Evolutionary conservation across 1,140 invertebrate genomes (phyloP).

Genomic region (Probaryconus sp.): DNA sequence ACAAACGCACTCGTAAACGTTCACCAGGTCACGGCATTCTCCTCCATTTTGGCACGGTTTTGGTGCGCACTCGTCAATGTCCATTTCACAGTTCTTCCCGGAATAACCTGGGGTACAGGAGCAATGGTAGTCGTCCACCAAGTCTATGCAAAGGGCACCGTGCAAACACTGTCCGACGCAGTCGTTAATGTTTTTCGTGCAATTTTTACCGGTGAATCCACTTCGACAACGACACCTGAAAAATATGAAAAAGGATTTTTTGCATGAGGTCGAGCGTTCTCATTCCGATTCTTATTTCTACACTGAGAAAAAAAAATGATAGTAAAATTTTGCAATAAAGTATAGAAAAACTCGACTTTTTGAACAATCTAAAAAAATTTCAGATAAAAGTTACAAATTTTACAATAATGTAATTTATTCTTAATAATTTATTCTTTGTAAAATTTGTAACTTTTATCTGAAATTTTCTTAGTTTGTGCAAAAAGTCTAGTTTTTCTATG

Average conservation of each 20-base stretch:
- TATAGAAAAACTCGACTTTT: too few species aligned
- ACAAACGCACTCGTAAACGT: conserved; percentile 90
- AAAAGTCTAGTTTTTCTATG: too few species aligned
- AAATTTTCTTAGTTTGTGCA: too few species aligned
- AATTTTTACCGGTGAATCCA: conserved; percentile 93
- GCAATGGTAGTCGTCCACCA: conserved; percentile 90
- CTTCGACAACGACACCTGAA: conserved; percentile 88
- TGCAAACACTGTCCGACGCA: conserved; percentile 93
- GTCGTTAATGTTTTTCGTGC: conserved; percentile 92
- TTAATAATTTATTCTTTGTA: too few species aligned
- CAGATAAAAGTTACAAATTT: too few species aligned
- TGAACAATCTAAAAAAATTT: too few species aligned
- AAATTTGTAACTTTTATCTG: too few species aligned
- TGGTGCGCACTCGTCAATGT: conserved; percentile 86
- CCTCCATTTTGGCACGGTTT: conserved; percentile 91
- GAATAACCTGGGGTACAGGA: conserved; percentile 89
- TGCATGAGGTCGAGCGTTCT: too few species aligned
- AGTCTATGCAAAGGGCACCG: conserved; percentile 90
- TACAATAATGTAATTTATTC: too few species aligned
- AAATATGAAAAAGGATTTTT: background rate
- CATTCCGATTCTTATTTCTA: too few species aligned
- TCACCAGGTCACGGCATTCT: conserved; percentile 88
- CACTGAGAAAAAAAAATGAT: too few species aligned
- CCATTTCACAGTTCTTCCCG: conserved; percentile 84
- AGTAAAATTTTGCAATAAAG: too few species aligned